Percentiles rank a stretch among this genome's conserved stretches.
Evolutionary conservation across 1,140 invertebrate genomes (phyloP).

Genomic region (Tribolium castaneum): DNA sequence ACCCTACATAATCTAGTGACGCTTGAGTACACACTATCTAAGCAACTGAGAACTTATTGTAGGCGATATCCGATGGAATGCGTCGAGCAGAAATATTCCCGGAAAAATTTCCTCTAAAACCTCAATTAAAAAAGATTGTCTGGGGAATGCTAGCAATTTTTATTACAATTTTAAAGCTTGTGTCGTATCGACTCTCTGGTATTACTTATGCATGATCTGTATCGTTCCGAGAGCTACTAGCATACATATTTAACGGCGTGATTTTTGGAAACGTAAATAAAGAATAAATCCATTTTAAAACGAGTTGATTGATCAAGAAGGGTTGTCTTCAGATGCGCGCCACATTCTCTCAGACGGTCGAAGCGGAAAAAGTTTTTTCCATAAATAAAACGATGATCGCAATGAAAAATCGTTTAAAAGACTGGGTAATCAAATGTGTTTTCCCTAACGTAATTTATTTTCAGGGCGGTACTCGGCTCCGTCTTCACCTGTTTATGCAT

Average conservation of each 20-base stretch:
- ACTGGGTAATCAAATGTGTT: constrained; percentile 13
- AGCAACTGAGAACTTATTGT: background rate
- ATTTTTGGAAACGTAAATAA: constrained; percentile 20
- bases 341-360: background rate
- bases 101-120: constrained; percentile 5
- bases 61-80: background rate
- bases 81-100: background rate
- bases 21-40: constrained; percentile 18
- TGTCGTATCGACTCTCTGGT: background rate
- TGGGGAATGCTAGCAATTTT: background rate
- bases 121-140: background rate
- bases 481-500: constrained; percentile 16
- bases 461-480: constrained; percentile 1
- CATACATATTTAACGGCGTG: constrained; percentile 26
- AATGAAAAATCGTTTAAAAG: constrained; percentile 2
- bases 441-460: constrained; percentile 28
- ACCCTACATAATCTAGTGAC: constrained; percentile 35
- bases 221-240: background rate
- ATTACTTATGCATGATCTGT: background rate
- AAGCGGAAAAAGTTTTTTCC: constrained; percentile 7
- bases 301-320: constrained; percentile 16
- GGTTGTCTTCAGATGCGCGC: background rate
- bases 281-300: constrained; percentile 27
- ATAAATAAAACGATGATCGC: constrained; percentile 28
- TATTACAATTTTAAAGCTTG: background rate